Conservation (phyloP, 2,888 invertebrate genomes). For the Limnephilus auricula region DNA sequence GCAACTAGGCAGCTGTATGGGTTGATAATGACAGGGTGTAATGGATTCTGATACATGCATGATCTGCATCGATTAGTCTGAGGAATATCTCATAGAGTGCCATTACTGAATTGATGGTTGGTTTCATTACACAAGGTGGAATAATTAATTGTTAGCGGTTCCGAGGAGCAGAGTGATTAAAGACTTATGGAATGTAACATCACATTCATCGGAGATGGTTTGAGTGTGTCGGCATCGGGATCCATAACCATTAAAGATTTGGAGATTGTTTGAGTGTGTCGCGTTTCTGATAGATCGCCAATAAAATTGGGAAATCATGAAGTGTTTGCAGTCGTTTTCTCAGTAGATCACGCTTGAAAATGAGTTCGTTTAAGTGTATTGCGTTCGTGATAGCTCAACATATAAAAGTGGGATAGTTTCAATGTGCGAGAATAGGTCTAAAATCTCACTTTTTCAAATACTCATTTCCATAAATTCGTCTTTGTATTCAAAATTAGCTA, state of each 20-base stretch:
- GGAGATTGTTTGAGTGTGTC: neutral
- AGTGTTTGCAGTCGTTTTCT: too few relatives aligned
- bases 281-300: neutral
- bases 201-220: neutral
- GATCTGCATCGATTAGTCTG: slow-evolving; percentile 10
- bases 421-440: too few relatives aligned
- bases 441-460: too few relatives aligned
- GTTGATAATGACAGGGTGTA: neutral
- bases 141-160: neutral
- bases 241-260: neutral
- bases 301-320: neutral
- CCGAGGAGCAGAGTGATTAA: neutral
- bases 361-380: too few relatives aligned
- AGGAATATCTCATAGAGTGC: slow-evolving; percentile 2
- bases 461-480: too few relatives aligned
- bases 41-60: slow-evolving; percentile 16
- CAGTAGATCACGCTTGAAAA: too few relatives aligned
- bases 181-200: neutral
- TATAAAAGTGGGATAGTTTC: too few relatives aligned
- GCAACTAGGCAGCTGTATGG: neutral
- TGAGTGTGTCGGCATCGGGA: neutral
- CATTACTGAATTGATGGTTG: neutral
- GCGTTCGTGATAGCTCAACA: too few relatives aligned
- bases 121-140: neutral
- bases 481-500: too few relatives aligned